Evolutionary conservation across 2,797 vertebrate species (phyloP).

Genomic region (Coregonus ussuriensis): DNA sequence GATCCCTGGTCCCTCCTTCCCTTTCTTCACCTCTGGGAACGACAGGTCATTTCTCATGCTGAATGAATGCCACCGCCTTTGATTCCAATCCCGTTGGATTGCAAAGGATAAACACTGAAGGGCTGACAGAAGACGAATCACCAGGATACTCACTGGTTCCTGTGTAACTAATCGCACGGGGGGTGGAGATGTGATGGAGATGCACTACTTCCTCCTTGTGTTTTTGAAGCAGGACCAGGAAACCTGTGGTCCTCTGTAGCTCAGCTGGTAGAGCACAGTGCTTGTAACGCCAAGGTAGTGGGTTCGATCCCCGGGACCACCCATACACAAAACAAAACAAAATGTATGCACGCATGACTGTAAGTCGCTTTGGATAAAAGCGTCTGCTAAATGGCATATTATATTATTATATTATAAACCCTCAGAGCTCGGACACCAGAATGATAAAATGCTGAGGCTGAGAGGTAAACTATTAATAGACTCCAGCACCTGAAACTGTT

Average conservation of each 20-base stretch:
- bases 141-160: constrained; percentile 63
- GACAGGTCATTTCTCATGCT: constrained; percentile 70
- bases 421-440: constrained; percentile 78
- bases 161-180: constrained; percentile 78
- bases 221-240: constrained; percentile 72
- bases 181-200: constrained; percentile 70
- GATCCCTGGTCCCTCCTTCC: constrained; percentile 30
- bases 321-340: no score
- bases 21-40: constrained; percentile 47
- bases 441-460: constrained; percentile 81
- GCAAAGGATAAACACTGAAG: constrained; percentile 54
- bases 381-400: no score
- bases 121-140: constrained; percentile 59
- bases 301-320: no score
- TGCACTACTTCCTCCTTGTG: constrained; percentile 71
- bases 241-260: constrained; percentile 26
- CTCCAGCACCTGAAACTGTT: constrained; percentile 84
- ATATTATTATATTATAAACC: constrained; percentile 22
- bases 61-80: constrained; percentile 48
- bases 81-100: constrained; percentile 62
- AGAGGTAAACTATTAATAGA: constrained; percentile 85
- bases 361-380: no score
- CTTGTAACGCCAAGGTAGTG: no score
- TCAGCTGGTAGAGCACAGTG: no score
- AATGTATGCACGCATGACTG: no score